phyloP scores from a whole-genome alignment of 2,888 invertebrate genomes.

The Bellardia pandia region DNA sequence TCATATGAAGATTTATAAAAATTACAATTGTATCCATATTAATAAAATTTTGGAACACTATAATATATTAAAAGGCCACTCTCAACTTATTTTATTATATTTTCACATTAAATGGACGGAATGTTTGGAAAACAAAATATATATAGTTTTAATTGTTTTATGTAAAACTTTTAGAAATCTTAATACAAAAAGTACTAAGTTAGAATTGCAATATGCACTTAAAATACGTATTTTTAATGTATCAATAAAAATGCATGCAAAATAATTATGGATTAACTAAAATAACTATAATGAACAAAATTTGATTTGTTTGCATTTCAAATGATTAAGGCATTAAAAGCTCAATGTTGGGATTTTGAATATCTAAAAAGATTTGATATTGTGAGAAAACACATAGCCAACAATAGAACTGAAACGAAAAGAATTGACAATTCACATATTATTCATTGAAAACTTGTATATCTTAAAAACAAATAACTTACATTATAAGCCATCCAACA shows the following conservation, averaged over 20 bases:
- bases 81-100: constrained; percentile 4
- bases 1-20: constrained; percentile 25
- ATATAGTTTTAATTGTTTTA: constrained; percentile 15
- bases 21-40: constrained; percentile 11
- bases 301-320: background rate
- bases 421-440: constrained; percentile 19
- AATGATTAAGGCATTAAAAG: constrained; percentile 84
- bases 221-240: constrained; percentile 14
- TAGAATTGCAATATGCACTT: constrained; percentile 5
- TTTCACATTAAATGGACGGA: constrained; percentile 65
- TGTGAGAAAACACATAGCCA: constrained; percentile 94
- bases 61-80: constrained; percentile 35
- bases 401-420: constrained; percentile 89
- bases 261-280: constrained; percentile 43
- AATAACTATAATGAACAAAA: constrained; percentile 18
- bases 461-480: constrained; percentile 83
- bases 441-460: background rate
- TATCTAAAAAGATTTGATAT: constrained; percentile 91
- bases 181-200: constrained; percentile 13
- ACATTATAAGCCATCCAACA: constrained; percentile 95
- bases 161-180: background rate
- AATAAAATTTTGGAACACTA: constrained; percentile 21
- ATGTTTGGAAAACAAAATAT: constrained; percentile 13
- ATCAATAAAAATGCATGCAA: constrained; percentile 31
- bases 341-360: constrained; percentile 95